Percentiles rank a stretch among this genome's conserved stretches.
phyloP scores from a whole-genome alignment of 1,140 invertebrate genomes.

The Panagrolaimus sp. region DNA sequence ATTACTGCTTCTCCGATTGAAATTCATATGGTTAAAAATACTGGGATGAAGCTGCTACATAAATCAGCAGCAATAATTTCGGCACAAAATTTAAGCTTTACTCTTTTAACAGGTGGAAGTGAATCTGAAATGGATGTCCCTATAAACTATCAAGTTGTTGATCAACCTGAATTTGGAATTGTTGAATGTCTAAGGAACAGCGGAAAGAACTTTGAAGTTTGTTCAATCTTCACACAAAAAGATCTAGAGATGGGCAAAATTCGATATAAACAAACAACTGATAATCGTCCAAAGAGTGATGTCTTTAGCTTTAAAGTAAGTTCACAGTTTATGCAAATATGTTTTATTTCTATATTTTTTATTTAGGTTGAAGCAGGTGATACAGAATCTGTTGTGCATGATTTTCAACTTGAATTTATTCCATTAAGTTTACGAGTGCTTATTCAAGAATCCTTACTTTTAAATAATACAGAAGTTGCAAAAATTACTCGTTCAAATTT shows the following conservation, averaged over 20 bases:
- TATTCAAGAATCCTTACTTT: conserved; percentile 44
- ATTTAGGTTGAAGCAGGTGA: conserved; percentile 45
- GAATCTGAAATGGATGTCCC: conserved; percentile 5
- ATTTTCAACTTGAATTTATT: conserved; percentile 50
- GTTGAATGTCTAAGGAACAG: conserved; percentile 43
- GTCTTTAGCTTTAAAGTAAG: conserved; percentile 52
- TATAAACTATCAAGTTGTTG: conserved; percentile 44
- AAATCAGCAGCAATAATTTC: conserved; percentile 38
- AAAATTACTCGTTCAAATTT: conserved; percentile 36
- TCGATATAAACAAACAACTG: conserved; percentile 48
- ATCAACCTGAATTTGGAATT: conserved; percentile 50
- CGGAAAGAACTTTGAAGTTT: conserved; percentile 29
- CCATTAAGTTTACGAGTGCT: conserved; percentile 55
- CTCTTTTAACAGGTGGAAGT: conserved; percentile 40
- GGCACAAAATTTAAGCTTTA: conserved; percentile 42
- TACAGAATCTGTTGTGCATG: conserved; percentile 36
- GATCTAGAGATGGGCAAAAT: conserved; percentile 39
- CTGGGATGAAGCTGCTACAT: conserved; percentile 41
- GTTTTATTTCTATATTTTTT: background rate
- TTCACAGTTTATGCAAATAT: background rate
- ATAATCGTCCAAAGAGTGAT: conserved; percentile 34
- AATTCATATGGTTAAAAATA: conserved; percentile 37
- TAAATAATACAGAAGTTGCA: conserved; percentile 50
- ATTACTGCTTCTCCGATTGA: conserved; percentile 38
- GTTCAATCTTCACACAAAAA: conserved; percentile 37